These are phyloP conservation scores for Haliaeetus leucogaster DNA, from an alignment of 2,113 vertebrate genomes.

Conservation along the genomic window DNA sequence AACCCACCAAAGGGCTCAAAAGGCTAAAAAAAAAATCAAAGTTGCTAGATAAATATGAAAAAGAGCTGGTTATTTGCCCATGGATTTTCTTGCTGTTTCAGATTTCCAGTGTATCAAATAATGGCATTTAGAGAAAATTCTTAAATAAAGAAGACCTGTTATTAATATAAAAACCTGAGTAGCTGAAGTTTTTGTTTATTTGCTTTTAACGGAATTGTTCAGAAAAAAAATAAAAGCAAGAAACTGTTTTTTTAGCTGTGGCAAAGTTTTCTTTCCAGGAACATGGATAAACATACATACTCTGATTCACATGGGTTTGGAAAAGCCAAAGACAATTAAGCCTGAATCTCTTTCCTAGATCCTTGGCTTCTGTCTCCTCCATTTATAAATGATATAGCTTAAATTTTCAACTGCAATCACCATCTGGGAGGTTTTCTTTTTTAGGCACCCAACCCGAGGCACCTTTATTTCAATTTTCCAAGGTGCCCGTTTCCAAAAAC, in stretches of 20 bases:
- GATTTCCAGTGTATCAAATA: not conserved
- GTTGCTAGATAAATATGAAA: slow-evolving; percentile 26
- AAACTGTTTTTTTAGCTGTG: not conserved
- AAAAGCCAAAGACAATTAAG: not conserved
- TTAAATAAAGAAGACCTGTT: not conserved
- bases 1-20: slow-evolving; percentile 18
- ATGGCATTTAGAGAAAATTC: not conserved
- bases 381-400: not conserved
- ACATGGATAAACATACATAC: not conserved
- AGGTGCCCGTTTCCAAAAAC: not conserved
- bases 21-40: slow-evolving; percentile 1
- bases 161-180: not conserved
- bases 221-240: not conserved
- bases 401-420: not conserved
- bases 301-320: not conserved
- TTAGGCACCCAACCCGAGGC: not conserved
- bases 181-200: not conserved
- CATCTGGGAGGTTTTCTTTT: not conserved
- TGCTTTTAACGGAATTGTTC: not conserved
- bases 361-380: not conserved
- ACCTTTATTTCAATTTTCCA: not conserved
- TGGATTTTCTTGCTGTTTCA: not conserved
- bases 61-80: slow-evolving; percentile 3
- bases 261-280: not conserved
- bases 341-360: not conserved